A percentile compares a stretch with the other conserved stretches of the same genome.
Conservation (phyloP, 2,888 invertebrate species). For the Calameuta filiformis region DNA sequence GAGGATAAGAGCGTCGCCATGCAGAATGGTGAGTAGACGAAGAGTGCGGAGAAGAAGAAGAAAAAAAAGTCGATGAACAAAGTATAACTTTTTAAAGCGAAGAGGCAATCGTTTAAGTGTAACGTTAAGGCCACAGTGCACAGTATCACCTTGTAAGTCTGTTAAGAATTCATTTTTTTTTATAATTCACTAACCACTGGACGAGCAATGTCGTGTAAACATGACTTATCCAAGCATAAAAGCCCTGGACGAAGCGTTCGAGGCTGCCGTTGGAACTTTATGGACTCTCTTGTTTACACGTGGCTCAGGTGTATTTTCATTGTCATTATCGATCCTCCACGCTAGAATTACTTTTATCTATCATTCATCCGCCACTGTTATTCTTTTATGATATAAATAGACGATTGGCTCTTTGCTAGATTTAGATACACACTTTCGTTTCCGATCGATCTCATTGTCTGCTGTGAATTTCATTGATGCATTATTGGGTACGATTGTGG, state of each 20-base stretch:
- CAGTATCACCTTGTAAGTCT: neutral
- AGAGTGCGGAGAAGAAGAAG: neutral
- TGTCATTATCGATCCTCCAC: neutral
- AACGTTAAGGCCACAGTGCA: neutral
- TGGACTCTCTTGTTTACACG: neutral
- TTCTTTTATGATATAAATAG: neutral
- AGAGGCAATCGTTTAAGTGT: neutral
- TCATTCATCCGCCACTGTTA: neutral
- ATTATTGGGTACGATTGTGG: neutral
- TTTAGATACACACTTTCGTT: neutral
- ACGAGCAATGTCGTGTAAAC: neutral
- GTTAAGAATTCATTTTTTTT: neutral
- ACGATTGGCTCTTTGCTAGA: neutral
- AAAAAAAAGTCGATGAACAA: no score
- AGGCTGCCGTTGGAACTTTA: neutral
- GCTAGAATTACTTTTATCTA: neutral
- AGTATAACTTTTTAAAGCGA: neutral
- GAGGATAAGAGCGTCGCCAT: slow-evolving; percentile 96
- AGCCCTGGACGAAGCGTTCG: neutral
- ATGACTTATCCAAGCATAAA: neutral
- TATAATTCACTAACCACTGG: neutral
- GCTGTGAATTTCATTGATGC: neutral
- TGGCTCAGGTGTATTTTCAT: neutral
- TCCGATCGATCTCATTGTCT: neutral
- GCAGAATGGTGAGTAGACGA: slow-evolving; percentile 84